Conservation (phyloP, 2,797 vertebrate species). For the Sebastiscus tertius region DNA sequence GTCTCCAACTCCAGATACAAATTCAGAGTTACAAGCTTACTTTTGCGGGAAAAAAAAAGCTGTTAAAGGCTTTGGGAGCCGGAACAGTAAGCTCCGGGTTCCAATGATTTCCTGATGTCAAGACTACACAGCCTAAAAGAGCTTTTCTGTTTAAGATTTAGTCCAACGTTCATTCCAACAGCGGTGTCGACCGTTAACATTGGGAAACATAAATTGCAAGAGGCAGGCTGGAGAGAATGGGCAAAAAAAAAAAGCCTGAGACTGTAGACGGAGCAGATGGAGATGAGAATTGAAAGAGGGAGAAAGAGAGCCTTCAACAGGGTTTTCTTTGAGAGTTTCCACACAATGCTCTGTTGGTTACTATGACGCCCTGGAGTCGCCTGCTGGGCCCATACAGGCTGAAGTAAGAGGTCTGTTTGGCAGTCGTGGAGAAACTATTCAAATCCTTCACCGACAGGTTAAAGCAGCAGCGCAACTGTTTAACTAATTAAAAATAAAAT, state of each 20-base stretch:
- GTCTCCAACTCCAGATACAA: slow-evolving; percentile 16
- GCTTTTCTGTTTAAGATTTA: slow-evolving; percentile 20
- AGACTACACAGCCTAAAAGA: slow-evolving; percentile 17
- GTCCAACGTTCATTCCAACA: slow-evolving; percentile 22
- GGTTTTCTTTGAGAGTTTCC: slow-evolving; percentile 76
- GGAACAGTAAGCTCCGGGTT: slow-evolving; percentile 24
- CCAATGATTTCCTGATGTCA: slow-evolving; percentile 29
- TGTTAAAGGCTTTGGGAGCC: slow-evolving; percentile 21
- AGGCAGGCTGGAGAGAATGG: neutral
- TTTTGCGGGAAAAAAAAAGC: slow-evolving; percentile 9
- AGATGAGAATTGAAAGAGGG: slow-evolving; percentile 55
- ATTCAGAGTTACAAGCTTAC: slow-evolving; percentile 14
- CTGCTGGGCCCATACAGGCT: slow-evolving; percentile 80
- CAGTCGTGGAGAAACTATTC: slow-evolving; percentile 13
- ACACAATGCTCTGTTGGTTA: slow-evolving; percentile 78
- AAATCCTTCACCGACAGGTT: neutral
- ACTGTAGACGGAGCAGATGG: slow-evolving; percentile 47
- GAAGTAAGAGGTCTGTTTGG: slow-evolving; percentile 69
- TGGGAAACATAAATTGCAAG: slow-evolving; percentile 15
- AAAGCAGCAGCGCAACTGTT: neutral
- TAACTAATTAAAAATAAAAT: neutral
- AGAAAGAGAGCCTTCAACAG: slow-evolving; percentile 71
- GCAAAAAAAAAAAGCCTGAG: slow-evolving; percentile 4
- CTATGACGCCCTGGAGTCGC: slow-evolving; percentile 82
- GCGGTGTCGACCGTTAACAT: neutral